Evolutionary conservation across 2,888 invertebrate genomes (phyloP), one percentile per base, ranked within the genome.

Genomic region (Thera britannica): DNA sequence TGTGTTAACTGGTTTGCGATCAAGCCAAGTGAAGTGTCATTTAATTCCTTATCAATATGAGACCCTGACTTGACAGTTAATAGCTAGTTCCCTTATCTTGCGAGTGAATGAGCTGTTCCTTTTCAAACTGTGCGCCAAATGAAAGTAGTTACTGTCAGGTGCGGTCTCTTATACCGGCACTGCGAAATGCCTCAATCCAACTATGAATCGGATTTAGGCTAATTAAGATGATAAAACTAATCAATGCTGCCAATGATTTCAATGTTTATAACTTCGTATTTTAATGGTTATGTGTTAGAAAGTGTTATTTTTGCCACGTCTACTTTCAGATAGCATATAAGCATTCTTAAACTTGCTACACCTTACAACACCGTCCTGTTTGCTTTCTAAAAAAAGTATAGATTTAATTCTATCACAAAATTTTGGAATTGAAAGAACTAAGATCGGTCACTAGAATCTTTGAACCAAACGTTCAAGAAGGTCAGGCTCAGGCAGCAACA

Each of bases 21-120:
- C 12, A 51, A 51, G 23, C 48, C 48, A 3, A 49, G 23, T 12
- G 51, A 12, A 51, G 2, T 51, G 23, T 5, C 23, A 23, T 51
- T 41, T 41, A 1, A 41, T 51, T 51, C 12, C 23, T 23, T 51
- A 51, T 23, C 51, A 51, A 51, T 23, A 23, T 8, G 51, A 2
- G 12, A 23, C 6, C 12, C 49, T 4, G 49, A 52, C 52, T 52
- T 52, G 52, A 41, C 52, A 60, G 41, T 44, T 61, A 23, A 54
- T 34, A 61, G 38, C 36, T n/a, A 36, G 55, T n/a, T 38, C 1
- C 23, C 49, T 36, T 59, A 48, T 49, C 57, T 41, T 12, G 23
- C 38, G 12, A 59, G 58, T 62, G 62, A 51, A 9, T 41, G 9
- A 62, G 67, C 67, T 58, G 44, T 67, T 67, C 62, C 62, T 36